phyloP scores from a whole-genome alignment of 2,888 invertebrate species.

The Sinohyriopsis cumingii region DNA sequence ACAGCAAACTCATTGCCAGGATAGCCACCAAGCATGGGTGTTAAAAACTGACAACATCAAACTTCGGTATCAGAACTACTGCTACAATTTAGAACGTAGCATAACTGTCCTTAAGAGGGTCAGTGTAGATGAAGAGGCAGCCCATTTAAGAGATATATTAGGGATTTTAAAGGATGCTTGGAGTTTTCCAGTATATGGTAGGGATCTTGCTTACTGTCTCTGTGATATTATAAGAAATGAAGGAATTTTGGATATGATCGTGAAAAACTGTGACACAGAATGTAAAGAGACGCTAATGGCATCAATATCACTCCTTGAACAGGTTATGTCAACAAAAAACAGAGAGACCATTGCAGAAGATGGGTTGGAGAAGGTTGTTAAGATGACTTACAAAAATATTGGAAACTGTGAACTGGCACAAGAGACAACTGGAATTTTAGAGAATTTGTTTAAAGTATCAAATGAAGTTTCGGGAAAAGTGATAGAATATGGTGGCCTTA shows the following conservation, averaged over 20 bases:
- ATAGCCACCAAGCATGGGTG: slow-evolving; percentile 31
- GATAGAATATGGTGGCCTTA: slow-evolving; percentile 91
- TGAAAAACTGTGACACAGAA: slow-evolving; percentile 79
- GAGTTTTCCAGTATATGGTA: slow-evolving; percentile 96
- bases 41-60: slow-evolving; percentile 48
- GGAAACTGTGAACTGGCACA: slow-evolving; percentile 79
- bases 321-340: slow-evolving; percentile 95
- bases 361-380: slow-evolving; percentile 91
- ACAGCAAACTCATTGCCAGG: slow-evolving; percentile 23
- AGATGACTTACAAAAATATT: slow-evolving; percentile 89
- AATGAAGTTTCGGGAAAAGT: slow-evolving; percentile 96
- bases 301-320: slow-evolving; percentile 91
- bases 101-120: slow-evolving; percentile 53
- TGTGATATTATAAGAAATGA: slow-evolving; percentile 91
- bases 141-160: slow-evolving; percentile 57
- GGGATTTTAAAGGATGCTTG: slow-evolving; percentile 81
- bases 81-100: slow-evolving; percentile 48
- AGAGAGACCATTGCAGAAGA: slow-evolving; percentile 92
- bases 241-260: slow-evolving; percentile 89
- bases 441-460: slow-evolving; percentile 90
- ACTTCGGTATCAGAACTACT: slow-evolving; percentile 56
- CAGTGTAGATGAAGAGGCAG: slow-evolving; percentile 47
- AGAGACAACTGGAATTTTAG: slow-evolving; percentile 67
- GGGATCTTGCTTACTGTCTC: slow-evolving; percentile 90
- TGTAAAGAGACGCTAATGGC: slow-evolving; percentile 87